Evolutionary conservation across 1,140 invertebrate species (phyloP).

Genomic region (Zaprionus vittiger): DNA sequence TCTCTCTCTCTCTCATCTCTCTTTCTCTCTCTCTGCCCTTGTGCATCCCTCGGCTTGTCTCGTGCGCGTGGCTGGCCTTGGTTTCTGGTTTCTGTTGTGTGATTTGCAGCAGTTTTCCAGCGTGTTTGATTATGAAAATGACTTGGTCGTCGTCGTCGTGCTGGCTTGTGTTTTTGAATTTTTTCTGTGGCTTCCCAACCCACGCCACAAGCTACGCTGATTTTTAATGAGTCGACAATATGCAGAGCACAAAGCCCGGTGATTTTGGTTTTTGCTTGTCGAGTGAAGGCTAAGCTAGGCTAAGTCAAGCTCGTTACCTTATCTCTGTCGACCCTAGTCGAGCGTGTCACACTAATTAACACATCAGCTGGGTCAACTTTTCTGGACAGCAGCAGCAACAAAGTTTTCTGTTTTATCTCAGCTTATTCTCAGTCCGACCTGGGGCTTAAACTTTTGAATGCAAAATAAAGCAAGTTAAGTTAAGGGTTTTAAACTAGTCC

Average conservation of each 20-base stretch:
- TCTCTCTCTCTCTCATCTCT: not conserved
- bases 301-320: conserved; percentile 13
- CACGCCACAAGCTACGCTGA: conserved; percentile 31
- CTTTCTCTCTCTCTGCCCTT: not conserved
- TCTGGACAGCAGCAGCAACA: conserved; percentile 1
- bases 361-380: conserved; percentile 2
- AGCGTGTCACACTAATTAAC: conserved; percentile 6
- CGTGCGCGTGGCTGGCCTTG: conserved; percentile 26
- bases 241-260: conserved; percentile 32
- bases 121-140: conserved; percentile 75
- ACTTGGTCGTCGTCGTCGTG: conserved; percentile 34
- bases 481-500: not conserved
- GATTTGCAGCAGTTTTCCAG: conserved; percentile 37
- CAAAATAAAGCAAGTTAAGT: not conserved
- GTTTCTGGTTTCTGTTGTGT: conserved; percentile 41
- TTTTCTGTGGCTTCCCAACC: conserved; percentile 18
- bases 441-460: not conserved
- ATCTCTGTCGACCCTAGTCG: conserved; percentile 7
- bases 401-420: conserved; percentile 1
- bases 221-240: conserved; percentile 65
- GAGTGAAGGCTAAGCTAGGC: conserved; percentile 15
- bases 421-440: not conserved
- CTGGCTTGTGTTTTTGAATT: conserved; percentile 15
- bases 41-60: not conserved
- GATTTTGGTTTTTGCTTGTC: conserved; percentile 26